Conservation (phyloP, 2,113 vertebrate genomes). For the Crocuta crocuta region DNA sequence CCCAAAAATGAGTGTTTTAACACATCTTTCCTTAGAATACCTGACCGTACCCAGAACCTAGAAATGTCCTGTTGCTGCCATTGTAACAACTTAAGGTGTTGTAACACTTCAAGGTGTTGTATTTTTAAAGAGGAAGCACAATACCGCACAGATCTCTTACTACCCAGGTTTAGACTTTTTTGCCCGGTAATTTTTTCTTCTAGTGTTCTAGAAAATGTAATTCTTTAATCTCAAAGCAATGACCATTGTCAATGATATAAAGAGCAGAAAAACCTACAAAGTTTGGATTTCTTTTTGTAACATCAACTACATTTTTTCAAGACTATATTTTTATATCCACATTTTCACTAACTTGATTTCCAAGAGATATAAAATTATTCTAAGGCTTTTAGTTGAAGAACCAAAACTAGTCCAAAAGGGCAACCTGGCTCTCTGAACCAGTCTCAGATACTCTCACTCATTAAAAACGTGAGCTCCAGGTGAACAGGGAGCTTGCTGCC, state of each 20-base stretch:
- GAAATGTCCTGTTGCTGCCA: not conserved
- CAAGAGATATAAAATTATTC: not conserved
- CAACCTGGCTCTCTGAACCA: not conserved
- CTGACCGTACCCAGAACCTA: not conserved
- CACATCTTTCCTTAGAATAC: not conserved
- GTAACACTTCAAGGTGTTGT: not conserved
- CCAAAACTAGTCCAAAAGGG: not conserved
- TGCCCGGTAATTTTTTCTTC: not conserved
- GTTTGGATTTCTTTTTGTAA: not conserved
- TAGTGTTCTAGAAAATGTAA: not conserved
- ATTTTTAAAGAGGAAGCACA: not conserved
- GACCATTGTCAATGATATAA: not conserved
- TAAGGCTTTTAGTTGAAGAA: not conserved
- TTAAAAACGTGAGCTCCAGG: not conserved
- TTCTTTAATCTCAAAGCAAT: constrained; percentile 4
- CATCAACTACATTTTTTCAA: not conserved
- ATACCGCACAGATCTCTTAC: not conserved
- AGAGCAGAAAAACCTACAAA: not conserved
- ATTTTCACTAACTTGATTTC: constrained; percentile 11
- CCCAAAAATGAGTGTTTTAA: not conserved
- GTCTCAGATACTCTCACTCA: not conserved
- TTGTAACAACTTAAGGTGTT: not conserved
- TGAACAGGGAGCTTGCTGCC: not conserved
- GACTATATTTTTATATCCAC: not conserved
- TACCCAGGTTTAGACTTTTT: not conserved